These are phyloP conservation scores for Drosophila insularis DNA, from an alignment of 1,140 invertebrate species.

Conservation along the genomic window DNA sequence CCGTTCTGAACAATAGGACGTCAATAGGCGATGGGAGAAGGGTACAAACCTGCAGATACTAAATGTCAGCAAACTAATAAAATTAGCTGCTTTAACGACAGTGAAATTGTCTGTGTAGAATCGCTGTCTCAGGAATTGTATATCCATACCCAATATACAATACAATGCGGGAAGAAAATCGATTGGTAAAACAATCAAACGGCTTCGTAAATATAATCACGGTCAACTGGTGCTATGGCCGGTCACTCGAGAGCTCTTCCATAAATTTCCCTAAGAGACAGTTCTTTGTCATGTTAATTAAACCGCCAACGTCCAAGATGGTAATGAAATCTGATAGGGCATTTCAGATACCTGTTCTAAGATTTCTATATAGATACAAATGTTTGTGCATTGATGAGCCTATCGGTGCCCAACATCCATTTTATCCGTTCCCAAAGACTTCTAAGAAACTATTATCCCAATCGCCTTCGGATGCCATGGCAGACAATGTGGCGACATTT, in stretches of 20 bases:
- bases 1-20: constrained; percentile 1
- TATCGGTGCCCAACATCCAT: constrained; percentile 34
- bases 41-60: constrained; percentile 66
- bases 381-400: constrained; percentile 34
- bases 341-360: constrained; percentile 70
- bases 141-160: not conserved
- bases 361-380: constrained; percentile 37
- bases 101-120: constrained; percentile 56
- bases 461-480: not conserved
- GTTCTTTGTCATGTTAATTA: constrained; percentile 82
- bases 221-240: constrained; percentile 68
- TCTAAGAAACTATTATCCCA: not conserved
- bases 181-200: constrained; percentile 74
- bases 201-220: constrained; percentile 78
- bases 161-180: constrained; percentile 43
- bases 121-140: constrained; percentile 16
- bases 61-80: constrained; percentile 78
- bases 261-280: constrained; percentile 77
- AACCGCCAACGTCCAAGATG: constrained; percentile 58
- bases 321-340: constrained; percentile 68
- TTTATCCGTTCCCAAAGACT: not conserved
- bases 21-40: constrained; percentile 29
- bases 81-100: constrained; percentile 79
- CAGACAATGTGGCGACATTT: constrained; percentile 68
- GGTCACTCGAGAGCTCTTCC: constrained; percentile 50